Percentiles rank a stretch among this genome's conserved stretches.
phyloP scores from a whole-genome alignment of 1,140 invertebrate genomes.

The Lucilia sericata region DNA sequence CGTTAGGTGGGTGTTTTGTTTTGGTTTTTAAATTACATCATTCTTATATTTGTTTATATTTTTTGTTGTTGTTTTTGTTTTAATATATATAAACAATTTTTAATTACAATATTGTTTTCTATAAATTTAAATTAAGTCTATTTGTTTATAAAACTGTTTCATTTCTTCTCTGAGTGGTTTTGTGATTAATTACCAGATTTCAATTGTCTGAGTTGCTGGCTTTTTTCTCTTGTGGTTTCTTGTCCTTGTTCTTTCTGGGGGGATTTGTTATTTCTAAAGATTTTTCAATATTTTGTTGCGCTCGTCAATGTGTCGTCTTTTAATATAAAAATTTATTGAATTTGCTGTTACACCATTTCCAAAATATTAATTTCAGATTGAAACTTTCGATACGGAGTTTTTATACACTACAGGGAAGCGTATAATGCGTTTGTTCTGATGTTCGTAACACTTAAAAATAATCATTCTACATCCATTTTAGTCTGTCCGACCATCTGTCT shows the following conservation, averaged over 20 bases:
- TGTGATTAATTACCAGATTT: neutral
- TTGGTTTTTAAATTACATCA: constrained; percentile 37
- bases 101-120: constrained; percentile 16
- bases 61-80: constrained; percentile 6
- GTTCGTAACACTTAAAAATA: too few species aligned
- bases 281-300: neutral
- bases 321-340: neutral
- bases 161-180: neutral
- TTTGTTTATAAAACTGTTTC: constrained; percentile 24
- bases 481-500: too few species aligned
- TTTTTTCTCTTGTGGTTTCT: neutral
- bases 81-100: neutral
- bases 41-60: constrained; percentile 20
- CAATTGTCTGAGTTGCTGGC: neutral
- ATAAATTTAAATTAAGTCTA: neutral
- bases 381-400: too few species aligned
- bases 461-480: too few species aligned
- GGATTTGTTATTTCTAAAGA: neutral
- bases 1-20: constrained; percentile 28
- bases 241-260: neutral
- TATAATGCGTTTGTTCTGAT: too few species aligned
- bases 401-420: too few species aligned
- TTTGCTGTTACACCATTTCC: neutral
- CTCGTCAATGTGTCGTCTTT: neutral
- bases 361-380: neutral